Evolutionary conservation across 2,113 vertebrate genomes (phyloP).

Genomic region (Callionymus lyra): DNA sequence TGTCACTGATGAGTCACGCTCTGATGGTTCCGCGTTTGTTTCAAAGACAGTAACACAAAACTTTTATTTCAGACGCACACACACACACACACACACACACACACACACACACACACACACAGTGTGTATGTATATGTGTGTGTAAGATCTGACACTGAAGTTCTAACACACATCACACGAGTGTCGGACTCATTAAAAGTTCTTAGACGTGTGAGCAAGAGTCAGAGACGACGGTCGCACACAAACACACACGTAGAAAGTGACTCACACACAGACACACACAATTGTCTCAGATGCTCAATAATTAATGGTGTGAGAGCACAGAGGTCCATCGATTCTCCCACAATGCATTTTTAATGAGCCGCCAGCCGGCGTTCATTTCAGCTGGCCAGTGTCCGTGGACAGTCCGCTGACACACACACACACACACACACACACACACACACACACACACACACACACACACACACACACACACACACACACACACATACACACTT

Average conservation of each 20-base stretch:
- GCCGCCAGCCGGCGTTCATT: conserved; percentile 56
- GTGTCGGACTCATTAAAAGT: conserved; percentile 65
- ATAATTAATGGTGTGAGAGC: too few species aligned
- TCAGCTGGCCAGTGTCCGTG: conserved; percentile 64
- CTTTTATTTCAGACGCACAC: conserved; percentile 8
- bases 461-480: conserved; percentile 15
- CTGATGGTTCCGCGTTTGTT: not conserved
- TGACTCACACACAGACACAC: conserved; percentile 8
- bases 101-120: conserved; percentile 5
- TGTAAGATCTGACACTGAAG: too few species aligned
- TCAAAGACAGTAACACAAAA: conserved; percentile 2
- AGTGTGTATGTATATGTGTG: not conserved
- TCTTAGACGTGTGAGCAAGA: conserved; percentile 52
- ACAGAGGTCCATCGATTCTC: conserved; percentile 64
- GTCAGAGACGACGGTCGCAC: conserved; percentile 40
- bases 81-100: conserved; percentile 13
- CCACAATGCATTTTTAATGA: conserved; percentile 72
- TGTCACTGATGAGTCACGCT: too few species aligned
- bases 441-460: too few species aligned
- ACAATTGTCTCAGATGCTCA: conserved; percentile 58
- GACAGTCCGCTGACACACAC: conserved; percentile 44
- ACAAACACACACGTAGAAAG: conserved; percentile 5
- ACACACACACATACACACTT: conserved; percentile 10
- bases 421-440: conserved; percentile 15
- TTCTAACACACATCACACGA: too few species aligned